These are phyloP conservation scores for Bos indicus DNA, from an alignment of 2,113 vertebrate genomes.

Conservation along the genomic window DNA sequence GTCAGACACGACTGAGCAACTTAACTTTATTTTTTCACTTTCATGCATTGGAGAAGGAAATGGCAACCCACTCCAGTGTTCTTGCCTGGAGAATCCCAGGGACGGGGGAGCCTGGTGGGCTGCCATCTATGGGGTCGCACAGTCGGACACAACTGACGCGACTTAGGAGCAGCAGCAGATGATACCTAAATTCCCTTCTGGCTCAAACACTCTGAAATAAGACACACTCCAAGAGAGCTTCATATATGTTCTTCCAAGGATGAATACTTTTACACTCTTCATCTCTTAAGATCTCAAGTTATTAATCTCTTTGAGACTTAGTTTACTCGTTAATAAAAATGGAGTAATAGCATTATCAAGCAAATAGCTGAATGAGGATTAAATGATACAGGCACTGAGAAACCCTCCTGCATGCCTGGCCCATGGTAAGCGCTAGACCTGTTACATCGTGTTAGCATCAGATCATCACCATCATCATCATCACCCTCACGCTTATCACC, in stretches of 20 bases:
- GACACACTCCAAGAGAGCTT: neutral
- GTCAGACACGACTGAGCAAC: too few species aligned
- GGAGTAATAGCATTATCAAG: neutral
- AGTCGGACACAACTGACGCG: too few species aligned
- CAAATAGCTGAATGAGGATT: neutral
- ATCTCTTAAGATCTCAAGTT: neutral
- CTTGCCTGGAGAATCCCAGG: too few species aligned
- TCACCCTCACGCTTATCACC: neutral
- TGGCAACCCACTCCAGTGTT: too few species aligned
- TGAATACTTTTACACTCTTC: neutral
- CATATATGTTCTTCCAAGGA: neutral
- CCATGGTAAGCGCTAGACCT: neutral
- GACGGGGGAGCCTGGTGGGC: too few species aligned
- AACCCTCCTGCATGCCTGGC: neutral
- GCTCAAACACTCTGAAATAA: neutral
- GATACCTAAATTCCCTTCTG: neutral
- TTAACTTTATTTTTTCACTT: too few species aligned
- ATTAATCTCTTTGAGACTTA: neutral
- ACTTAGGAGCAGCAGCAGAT: too few species aligned
- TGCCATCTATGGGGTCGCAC: too few species aligned
- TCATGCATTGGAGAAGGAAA: too few species aligned
- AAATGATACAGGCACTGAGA: neutral
- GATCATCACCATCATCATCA: neutral
- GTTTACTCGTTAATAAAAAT: neutral
- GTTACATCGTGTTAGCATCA: too few species aligned